Conservation (phyloP, 2,113 vertebrate genomes). For the Forbesichthys agassizii region DNA sequence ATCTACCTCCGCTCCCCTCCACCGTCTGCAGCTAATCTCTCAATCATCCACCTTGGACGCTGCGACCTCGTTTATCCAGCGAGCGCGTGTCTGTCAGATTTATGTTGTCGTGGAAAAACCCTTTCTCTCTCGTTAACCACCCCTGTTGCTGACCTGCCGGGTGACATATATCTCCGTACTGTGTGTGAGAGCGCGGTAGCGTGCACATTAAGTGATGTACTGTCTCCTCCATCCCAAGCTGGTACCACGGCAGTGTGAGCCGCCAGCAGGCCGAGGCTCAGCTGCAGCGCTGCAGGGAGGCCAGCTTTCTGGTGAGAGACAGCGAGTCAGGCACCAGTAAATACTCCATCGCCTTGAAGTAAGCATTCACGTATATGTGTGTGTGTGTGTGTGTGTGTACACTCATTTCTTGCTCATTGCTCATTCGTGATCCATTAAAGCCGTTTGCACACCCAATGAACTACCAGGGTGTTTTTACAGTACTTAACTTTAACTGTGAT, state of each 20-base stretch:
- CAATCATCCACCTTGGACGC: constrained; percentile 23
- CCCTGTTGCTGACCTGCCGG: constrained; percentile 40
- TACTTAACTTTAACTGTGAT: not conserved
- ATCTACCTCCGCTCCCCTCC: constrained; percentile 9
- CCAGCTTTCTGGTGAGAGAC: constrained; percentile 92
- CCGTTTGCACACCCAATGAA: constrained; percentile 48
- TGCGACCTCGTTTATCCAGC: constrained; percentile 14
- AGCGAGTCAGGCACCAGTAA: constrained; percentile 93
- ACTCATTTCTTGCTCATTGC: constrained; percentile 47
- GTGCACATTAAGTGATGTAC: constrained; percentile 45
- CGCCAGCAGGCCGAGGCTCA: constrained; percentile 90
- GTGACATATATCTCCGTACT: constrained; percentile 51
- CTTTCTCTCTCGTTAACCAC: not conserved
- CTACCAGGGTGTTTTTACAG: constrained; percentile 11
- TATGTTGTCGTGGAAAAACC: not conserved
- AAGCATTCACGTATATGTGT: constrained; percentile 61
- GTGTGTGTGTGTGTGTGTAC: constrained; percentile 21
- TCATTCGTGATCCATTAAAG: constrained; percentile 59
- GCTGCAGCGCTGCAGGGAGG: constrained; percentile 88
- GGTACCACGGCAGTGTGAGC: constrained; percentile 92
- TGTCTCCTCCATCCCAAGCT: constrained; percentile 72
- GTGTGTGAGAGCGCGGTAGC: not conserved
- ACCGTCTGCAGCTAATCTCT: constrained; percentile 1
- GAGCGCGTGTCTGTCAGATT: constrained; percentile 30
- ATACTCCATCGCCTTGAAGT: constrained; percentile 96